Conservation (phyloP, 2,797 vertebrate species). For the Schizothorax lantsangensis region DNA sequence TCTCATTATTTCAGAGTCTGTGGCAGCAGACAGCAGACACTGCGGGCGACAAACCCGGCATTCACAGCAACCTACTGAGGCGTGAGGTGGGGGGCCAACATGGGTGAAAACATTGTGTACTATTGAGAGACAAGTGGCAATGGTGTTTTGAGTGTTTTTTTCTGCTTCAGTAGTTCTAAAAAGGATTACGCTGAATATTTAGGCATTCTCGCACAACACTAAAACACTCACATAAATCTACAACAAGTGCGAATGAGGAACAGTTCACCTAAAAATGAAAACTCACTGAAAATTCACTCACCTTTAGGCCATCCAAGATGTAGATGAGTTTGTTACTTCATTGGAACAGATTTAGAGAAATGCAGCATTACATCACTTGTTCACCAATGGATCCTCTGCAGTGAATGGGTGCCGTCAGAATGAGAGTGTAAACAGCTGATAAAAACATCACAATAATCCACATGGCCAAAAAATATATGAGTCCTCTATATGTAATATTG, state of each 20-base stretch:
- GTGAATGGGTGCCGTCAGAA: background rate
- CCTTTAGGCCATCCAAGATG: background rate
- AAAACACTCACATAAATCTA: background rate
- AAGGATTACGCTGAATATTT: constrained; percentile 40
- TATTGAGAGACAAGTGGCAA: constrained; percentile 49
- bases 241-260: background rate
- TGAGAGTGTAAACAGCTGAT: background rate
- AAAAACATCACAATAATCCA: too few relatives aligned
- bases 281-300: background rate
- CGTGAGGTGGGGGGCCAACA: constrained; percentile 34
- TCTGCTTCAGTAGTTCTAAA: constrained; percentile 56
- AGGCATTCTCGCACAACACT: constrained; percentile 35
- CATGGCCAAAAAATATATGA: too few relatives aligned
- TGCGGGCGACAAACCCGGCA: constrained; percentile 47
- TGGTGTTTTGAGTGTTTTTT: constrained; percentile 57
- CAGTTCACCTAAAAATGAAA: background rate
- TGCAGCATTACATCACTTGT: background rate
- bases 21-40: constrained; percentile 58
- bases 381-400: background rate
- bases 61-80: constrained; percentile 36
- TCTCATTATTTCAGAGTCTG: constrained; percentile 62
- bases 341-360: background rate
- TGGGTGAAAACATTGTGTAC: constrained; percentile 41
- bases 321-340: background rate
- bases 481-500: too few relatives aligned